Percentiles rank a stretch among this genome's conserved stretches.
Evolutionary conservation across 64 coral and sea anemone genomes (phyloP).

Genomic region (Montipora capricornis): DNA sequence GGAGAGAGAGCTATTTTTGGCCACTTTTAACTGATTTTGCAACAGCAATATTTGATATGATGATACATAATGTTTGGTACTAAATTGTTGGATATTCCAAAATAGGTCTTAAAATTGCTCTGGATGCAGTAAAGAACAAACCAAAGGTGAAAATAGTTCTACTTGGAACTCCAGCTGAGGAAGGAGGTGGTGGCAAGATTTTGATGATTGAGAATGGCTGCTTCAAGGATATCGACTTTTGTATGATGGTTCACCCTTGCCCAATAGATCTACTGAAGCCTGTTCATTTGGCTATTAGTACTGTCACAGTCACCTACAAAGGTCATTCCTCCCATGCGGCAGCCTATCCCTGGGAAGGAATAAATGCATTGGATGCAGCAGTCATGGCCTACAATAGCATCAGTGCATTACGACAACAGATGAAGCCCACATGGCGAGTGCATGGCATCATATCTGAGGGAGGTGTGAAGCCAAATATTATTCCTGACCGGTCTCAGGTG

Average conservation of each 20-base stretch:
- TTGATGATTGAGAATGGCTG: conserved; percentile 86
- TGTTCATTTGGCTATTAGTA: background rate
- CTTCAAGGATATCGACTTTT: conserved; percentile 89
- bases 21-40: too few species aligned
- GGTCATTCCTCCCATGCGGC: conserved; percentile 76
- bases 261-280: conserved; percentile 53
- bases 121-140: conserved; percentile 10
- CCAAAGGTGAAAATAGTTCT: conserved; percentile 67
- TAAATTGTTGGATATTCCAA: background rate
- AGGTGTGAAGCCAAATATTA: conserved; percentile 78
- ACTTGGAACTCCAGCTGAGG: conserved; percentile 89
- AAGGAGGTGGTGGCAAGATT: conserved; percentile 88
- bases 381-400: conserved; percentile 81
- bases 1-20: too few species aligned
- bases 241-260: conserved; percentile 82
- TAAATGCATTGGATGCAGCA: conserved; percentile 92
- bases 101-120: conserved; percentile 68
- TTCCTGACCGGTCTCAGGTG: conserved; percentile 79
- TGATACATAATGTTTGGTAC: too few species aligned
- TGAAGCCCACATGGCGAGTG: conserved; percentile 88
- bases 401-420: conserved; percentile 79
- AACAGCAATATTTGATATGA: too few species aligned
- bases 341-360: conserved; percentile 85
- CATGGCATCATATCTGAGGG: conserved; percentile 85
- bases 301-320: conserved; percentile 60